A percentile compares a stretch with the other conserved stretches of the same genome.
Evolutionary conservation across 2,113 vertebrate genomes (phyloP).

Genomic region (Paradoxurus hermaphroditus): DNA sequence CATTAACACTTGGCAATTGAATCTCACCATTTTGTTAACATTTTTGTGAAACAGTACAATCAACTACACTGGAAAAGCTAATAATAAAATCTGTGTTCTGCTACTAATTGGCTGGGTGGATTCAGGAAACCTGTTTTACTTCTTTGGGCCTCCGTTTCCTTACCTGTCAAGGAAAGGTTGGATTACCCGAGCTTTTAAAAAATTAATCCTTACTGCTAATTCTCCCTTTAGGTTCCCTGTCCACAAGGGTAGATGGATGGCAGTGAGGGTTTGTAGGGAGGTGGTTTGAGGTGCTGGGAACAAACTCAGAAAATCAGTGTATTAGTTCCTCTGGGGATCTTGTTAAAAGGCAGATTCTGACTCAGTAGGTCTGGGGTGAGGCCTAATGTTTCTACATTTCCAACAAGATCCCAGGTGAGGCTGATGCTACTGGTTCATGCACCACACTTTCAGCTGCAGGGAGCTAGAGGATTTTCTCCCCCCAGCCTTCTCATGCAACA

Average conservation of each 20-base stretch:
- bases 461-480: background rate
- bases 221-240: background rate
- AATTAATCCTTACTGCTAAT: background rate
- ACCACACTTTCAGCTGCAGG: background rate
- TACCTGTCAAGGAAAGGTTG: background rate
- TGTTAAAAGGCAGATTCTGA: background rate
- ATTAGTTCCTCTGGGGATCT: background rate
- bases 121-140: background rate
- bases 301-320: background rate
- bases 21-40: conserved; percentile 32
- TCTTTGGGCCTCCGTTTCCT: conserved; percentile 13
- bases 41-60: conserved; percentile 39
- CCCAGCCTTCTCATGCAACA: background rate
- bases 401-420: background rate
- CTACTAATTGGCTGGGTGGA: background rate
- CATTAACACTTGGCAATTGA: conserved; percentile 64
- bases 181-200: background rate
- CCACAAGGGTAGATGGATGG: background rate
- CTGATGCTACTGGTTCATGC: background rate
- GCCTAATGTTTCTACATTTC: background rate
- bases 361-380: background rate
- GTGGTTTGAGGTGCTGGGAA: background rate
- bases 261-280: background rate
- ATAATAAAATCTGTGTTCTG: conserved; percentile 13
- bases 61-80: conserved; percentile 34